Percentiles rank a stretch among this genome's conserved stretches.
These are phyloP conservation scores for Glomeris marginata DNA, from an alignment of 2,888 invertebrate species.

Conservation along the genomic window DNA sequence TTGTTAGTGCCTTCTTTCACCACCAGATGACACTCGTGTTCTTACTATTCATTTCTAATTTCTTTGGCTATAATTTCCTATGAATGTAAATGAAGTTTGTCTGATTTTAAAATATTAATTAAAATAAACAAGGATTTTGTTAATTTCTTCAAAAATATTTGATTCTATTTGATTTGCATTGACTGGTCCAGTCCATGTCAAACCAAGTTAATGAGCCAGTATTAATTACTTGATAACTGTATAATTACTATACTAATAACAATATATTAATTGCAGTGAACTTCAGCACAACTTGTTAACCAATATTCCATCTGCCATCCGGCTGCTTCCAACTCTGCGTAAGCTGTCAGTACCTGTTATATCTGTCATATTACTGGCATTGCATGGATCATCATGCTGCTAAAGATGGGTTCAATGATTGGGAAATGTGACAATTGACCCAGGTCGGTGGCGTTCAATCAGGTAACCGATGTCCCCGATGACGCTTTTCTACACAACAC, in stretches of 20 bases:
- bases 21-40: no score
- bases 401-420: no score
- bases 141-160: no score
- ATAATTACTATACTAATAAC: no score
- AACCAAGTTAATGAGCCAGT: background rate
- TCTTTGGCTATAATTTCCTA: no score
- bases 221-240: conserved; percentile 11
- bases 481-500: conserved; percentile 51
- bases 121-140: background rate
- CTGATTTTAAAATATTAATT: background rate
- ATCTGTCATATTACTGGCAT: no score
- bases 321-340: conserved; percentile 55
- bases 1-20: no score
- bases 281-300: conserved; percentile 58
- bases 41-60: no score
- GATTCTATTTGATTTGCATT: no score
- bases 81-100: no score
- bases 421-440: no score
- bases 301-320: conserved; percentile 58
- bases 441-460: conserved; percentile 71
- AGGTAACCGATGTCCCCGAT: conserved; percentile 55
- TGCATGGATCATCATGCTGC: no score
- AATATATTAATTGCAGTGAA: conserved; percentile 44
- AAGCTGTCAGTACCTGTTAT: conserved; percentile 59
- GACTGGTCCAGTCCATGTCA: background rate